Conservation (phyloP, 2,888 invertebrate species). For the Eurois occulta region DNA sequence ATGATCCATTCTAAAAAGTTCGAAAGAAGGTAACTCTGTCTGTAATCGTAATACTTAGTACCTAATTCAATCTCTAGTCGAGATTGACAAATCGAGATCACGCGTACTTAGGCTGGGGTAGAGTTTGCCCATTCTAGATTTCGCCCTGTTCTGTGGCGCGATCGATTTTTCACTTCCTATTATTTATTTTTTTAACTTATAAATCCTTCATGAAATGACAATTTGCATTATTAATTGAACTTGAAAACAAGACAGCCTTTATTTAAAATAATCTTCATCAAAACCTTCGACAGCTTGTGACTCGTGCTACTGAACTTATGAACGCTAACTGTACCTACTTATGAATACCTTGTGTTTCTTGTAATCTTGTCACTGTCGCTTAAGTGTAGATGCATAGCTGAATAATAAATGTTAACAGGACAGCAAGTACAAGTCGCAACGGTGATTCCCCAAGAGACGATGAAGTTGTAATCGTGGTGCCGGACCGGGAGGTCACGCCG, state of each 20-base stretch:
- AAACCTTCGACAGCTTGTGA: neutral
- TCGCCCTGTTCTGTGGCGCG: neutral
- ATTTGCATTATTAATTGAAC: neutral
- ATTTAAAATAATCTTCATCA: neutral
- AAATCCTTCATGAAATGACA: neutral
- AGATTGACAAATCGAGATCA: neutral
- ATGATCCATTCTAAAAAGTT: neutral
- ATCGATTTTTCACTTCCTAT: neutral
- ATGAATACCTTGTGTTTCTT: conserved; percentile 12
- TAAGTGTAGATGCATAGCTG: conserved; percentile 31
- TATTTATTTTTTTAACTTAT: neutral
- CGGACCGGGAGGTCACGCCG: conserved; percentile 88
- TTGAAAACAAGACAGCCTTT: neutral
- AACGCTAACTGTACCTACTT: neutral
- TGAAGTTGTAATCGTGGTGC: conserved; percentile 88
- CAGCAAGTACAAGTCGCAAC: conserved; percentile 83
- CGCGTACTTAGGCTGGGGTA: neutral
- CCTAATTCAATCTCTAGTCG: neutral
- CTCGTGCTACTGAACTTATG: conserved; percentile 1
- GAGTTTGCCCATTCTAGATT: conserved; percentile 1
- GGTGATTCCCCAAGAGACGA: conserved; percentile 86
- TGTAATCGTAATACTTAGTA: neutral
- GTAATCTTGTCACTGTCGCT: conserved; percentile 29
- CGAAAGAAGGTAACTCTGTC: neutral
- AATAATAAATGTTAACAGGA: conserved; percentile 77